Conservation (phyloP, 2,113 vertebrate genomes). For the Poeciliopsis prolifica region DNA sequence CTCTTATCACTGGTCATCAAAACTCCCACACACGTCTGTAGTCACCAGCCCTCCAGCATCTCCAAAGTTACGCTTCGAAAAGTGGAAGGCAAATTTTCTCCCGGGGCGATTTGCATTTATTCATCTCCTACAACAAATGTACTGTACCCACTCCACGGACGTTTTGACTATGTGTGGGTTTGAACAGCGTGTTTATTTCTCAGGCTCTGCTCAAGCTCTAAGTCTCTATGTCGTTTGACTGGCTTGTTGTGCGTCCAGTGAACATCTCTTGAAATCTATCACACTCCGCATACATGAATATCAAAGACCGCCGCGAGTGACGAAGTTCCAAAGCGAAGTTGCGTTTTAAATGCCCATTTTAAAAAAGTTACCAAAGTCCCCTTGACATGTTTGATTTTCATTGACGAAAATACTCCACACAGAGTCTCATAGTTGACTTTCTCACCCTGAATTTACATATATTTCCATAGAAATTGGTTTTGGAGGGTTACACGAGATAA, state of each 20-base stretch:
- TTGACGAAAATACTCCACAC: not conserved
- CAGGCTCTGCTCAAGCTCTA: not conserved
- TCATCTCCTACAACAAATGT: not conserved
- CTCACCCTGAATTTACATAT: not conserved
- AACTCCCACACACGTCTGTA: not conserved
- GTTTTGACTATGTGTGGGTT: not conserved
- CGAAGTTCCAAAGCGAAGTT: not conserved
- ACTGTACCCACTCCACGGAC: not conserved
- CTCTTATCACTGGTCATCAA: not conserved
- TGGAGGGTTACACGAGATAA: not conserved
- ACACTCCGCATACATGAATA: not conserved
- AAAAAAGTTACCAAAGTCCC: not conserved
- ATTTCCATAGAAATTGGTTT: conserved; percentile 1
- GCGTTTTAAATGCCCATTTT: not conserved
- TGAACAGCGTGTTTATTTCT: not conserved
- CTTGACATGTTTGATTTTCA: not conserved
- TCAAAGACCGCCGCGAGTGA: not conserved
- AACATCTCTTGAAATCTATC: not conserved
- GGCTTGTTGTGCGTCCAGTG: too few species aligned
- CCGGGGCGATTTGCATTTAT: not conserved
- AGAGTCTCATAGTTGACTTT: not conserved
- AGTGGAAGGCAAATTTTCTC: not conserved
- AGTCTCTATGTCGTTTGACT: not conserved
- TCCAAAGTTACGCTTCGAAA: not conserved
- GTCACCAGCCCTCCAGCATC: not conserved